Evolutionary conservation across 2,113 vertebrate genomes (phyloP).

Genomic region (Prionailurus bengalensis): DNA sequence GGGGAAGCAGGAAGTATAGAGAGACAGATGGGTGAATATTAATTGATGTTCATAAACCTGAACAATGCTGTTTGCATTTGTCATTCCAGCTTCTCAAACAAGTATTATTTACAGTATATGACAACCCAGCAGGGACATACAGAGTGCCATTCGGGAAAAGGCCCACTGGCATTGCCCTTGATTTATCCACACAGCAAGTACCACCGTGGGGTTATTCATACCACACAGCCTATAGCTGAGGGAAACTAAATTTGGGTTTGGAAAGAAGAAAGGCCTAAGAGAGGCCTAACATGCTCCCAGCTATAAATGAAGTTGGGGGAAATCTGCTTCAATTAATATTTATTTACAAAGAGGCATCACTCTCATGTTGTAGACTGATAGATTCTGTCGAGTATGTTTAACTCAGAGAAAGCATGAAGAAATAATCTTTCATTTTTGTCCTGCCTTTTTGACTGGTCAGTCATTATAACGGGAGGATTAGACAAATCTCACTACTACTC

Average conservation of each 20-base stretch:
- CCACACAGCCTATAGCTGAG: not conserved
- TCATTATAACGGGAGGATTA: too few relatives aligned
- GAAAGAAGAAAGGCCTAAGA: not conserved
- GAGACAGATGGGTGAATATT: conserved; percentile 82
- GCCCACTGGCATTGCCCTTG: not conserved
- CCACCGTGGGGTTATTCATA: not conserved
- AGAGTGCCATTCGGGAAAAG: not conserved
- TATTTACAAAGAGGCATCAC: not conserved
- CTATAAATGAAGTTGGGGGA: not conserved
- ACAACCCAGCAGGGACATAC: not conserved
- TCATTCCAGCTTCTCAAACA: conserved; percentile 46
- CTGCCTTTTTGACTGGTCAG: not conserved
- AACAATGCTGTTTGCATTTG: conserved; percentile 63
- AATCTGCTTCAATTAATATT: not conserved
- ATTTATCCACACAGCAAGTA: not conserved
- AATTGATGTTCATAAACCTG: conserved; percentile 74
- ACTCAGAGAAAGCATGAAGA: not conserved
- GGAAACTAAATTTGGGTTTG: not conserved
- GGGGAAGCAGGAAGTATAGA: conserved; percentile 73
- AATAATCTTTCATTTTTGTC: not conserved
- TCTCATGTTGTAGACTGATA: not conserved
- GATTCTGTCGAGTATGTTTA: not conserved
- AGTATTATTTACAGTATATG: conserved; percentile 57
- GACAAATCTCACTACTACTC: rapidly evolving
- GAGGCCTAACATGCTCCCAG: not conserved